Evolutionary conservation across 2,888 invertebrate species (phyloP).

Genomic region (Eumerus sabulonum): DNA sequence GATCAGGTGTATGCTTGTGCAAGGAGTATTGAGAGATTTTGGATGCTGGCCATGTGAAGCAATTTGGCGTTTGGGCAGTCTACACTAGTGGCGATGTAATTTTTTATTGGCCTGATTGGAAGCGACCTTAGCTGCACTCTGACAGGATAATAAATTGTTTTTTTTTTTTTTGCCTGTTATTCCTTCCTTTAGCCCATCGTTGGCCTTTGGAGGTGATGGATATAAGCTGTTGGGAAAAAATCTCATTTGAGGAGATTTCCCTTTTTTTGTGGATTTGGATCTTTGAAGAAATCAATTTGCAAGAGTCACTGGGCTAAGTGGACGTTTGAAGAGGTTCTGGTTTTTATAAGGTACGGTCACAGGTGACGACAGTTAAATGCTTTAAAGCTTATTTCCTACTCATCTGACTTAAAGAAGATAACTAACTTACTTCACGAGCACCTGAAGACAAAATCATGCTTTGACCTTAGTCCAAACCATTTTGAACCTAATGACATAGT

Average conservation of each 20-base stretch:
- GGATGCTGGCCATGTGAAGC: slow-evolving; percentile 19
- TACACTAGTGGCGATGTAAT: slow-evolving; percentile 49
- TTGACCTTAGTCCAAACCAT: no score
- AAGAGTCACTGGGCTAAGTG: slow-evolving; percentile 25
- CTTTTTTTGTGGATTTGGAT: slow-evolving; percentile 16
- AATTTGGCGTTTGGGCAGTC: slow-evolving; percentile 41
- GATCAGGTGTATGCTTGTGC: slow-evolving; percentile 43
- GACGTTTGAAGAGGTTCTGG: slow-evolving; percentile 8
- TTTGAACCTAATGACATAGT: no score
- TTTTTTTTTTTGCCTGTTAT: slow-evolving; percentile 15
- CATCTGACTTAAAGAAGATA: no score
- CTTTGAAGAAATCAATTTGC: slow-evolving; percentile 41
- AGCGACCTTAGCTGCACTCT: slow-evolving; percentile 37
- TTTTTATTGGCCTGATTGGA: slow-evolving; percentile 56
- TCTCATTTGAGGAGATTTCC: slow-evolving; percentile 16
- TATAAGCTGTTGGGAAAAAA: slow-evolving; percentile 12
- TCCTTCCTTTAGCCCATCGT: not conserved
- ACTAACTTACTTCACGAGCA: no score
- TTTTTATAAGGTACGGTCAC: no score
- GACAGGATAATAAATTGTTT: slow-evolving; percentile 64
- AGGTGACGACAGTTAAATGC: no score
- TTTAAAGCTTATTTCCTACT: no score
- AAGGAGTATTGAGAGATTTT: slow-evolving; percentile 42
- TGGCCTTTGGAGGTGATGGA: slow-evolving; percentile 4
- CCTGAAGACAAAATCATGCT: no score